Evolutionary conservation across 2,888 invertebrate genomes (phyloP).

Genomic region (Acronicta leporina): DNA sequence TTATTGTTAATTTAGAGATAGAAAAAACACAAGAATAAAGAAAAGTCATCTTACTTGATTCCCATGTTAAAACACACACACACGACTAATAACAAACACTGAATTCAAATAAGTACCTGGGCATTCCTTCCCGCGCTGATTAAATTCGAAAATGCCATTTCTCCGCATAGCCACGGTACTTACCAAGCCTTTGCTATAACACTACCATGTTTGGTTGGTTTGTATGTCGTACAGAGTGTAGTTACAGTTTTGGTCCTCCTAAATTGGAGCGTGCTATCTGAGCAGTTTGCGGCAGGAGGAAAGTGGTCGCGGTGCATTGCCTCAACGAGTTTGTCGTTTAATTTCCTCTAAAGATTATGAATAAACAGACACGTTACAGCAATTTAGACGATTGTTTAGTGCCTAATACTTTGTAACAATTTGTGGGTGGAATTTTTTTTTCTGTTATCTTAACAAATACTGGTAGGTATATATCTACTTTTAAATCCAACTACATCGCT

Average conservation of each 20-base stretch:
- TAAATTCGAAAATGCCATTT: slow-evolving; percentile 68
- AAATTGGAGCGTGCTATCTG: slow-evolving; percentile 65
- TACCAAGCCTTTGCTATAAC: slow-evolving; percentile 55
- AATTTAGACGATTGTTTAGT: slow-evolving; percentile 2
- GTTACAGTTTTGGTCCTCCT: slow-evolving; percentile 52
- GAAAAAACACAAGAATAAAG: background rate
- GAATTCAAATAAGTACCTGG: slow-evolving; percentile 61
- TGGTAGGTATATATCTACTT: no score
- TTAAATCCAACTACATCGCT: no score
- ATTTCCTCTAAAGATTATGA: slow-evolving; percentile 70
- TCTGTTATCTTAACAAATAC: no score
- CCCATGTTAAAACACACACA: slow-evolving; percentile 61
- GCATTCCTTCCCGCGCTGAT: slow-evolving; percentile 65
- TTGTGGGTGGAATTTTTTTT: no score
- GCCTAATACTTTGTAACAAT: no score
- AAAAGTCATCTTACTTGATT: slow-evolving; percentile 61
- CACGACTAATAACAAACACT: slow-evolving; percentile 60
- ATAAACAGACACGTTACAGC: slow-evolving; percentile 45
- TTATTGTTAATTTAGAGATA: background rate
- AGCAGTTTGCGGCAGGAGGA: slow-evolving; percentile 68
- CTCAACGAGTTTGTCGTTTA: slow-evolving; percentile 69
- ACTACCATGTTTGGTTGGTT: slow-evolving; percentile 55
- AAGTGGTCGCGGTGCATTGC: slow-evolving; percentile 67
- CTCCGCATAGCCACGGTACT: slow-evolving; percentile 57
- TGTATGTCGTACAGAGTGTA: slow-evolving; percentile 36